phyloP scores from a whole-genome alignment of 2,888 invertebrate species.

The Ennomos quercinarius region DNA sequence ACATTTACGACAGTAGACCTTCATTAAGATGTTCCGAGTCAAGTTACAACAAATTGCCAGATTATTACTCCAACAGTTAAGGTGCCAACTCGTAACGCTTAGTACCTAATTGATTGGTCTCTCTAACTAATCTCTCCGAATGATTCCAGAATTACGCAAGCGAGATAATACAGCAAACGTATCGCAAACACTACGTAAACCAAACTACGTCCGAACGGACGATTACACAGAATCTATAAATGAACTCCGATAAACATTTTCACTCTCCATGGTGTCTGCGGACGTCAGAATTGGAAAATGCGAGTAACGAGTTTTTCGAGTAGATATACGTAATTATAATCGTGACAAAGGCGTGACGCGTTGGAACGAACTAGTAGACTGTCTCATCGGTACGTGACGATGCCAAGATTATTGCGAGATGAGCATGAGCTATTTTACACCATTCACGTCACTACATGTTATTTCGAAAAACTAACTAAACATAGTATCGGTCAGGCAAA shows the following conservation, averaged over 20 bases:
- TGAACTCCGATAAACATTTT: constrained; percentile 65
- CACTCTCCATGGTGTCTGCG: constrained; percentile 57
- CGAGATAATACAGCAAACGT: constrained; percentile 39
- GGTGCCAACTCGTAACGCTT: neutral
- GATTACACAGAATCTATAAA: constrained; percentile 72
- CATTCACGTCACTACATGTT: constrained; percentile 58
- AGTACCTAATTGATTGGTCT: neutral
- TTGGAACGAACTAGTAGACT: constrained; percentile 40
- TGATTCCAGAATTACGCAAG: constrained; percentile 42
- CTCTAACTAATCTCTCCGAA: constrained; percentile 24
- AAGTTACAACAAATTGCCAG: no score
- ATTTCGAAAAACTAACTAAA: constrained; percentile 55
- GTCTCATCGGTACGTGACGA: constrained; percentile 48
- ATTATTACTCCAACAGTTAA: no score
- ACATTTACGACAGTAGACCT: no score
- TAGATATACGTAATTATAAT: constrained; percentile 73
- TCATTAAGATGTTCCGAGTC: no score
- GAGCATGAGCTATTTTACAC: constrained; percentile 58
- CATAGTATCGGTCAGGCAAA: constrained; percentile 60
- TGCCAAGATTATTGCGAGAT: constrained; percentile 57
- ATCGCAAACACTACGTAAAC: constrained; percentile 56
- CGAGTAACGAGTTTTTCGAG: constrained; percentile 66
- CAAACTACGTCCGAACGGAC: constrained; percentile 59
- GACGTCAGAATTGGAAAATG: constrained; percentile 66
- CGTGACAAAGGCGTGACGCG: constrained; percentile 63